These are phyloP conservation scores for Idaea aversata DNA, from an alignment of 2,888 invertebrate species.

Conservation along the genomic window DNA sequence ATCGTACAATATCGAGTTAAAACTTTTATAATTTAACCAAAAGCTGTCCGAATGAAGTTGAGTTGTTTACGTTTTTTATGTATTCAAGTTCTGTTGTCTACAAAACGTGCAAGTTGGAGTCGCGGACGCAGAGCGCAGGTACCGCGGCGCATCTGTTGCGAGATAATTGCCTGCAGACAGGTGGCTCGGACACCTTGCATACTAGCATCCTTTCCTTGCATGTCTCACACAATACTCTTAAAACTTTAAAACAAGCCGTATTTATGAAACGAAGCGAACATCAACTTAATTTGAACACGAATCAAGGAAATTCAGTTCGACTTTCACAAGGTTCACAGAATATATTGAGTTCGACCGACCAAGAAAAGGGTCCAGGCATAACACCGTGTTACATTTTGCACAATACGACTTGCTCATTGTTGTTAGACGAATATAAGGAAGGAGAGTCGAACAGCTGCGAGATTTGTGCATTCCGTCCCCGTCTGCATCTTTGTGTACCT, in stretches of 20 bases:
- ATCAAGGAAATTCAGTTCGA: slow-evolving; percentile 1
- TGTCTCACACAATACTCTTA: slow-evolving; percentile 27
- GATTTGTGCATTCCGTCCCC: slow-evolving; percentile 75
- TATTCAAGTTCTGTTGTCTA: slow-evolving; percentile 31
- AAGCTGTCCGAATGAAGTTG: slow-evolving; percentile 3
- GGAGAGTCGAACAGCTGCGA: slow-evolving; percentile 72
- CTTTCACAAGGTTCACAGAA: not conserved
- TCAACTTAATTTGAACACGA: not conserved
- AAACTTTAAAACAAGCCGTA: slow-evolving; percentile 4
- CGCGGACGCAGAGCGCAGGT: slow-evolving; percentile 48
- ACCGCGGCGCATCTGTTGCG: slow-evolving; percentile 66
- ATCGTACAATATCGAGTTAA: slow-evolving; percentile 14
- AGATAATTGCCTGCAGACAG: slow-evolving; percentile 69
- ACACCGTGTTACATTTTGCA: slow-evolving; percentile 74
- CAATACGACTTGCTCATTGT: slow-evolving; percentile 66
- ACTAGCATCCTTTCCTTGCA: slow-evolving; percentile 27
- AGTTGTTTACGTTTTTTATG: slow-evolving; percentile 47
- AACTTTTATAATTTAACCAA: not conserved
- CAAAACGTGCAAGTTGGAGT: slow-evolving; percentile 31
- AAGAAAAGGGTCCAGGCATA: slow-evolving; percentile 48
- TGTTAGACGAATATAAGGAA: slow-evolving; percentile 67
- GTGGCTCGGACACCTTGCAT: slow-evolving; percentile 74
- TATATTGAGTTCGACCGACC: slow-evolving; percentile 33
- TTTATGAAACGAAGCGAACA: not conserved
- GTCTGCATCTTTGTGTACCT: slow-evolving; percentile 74